A percentile compares a stretch with the other conserved stretches of the same genome.
phyloP scores from a whole-genome alignment of 2,888 invertebrate genomes.

The Agrotis clavis region DNA sequence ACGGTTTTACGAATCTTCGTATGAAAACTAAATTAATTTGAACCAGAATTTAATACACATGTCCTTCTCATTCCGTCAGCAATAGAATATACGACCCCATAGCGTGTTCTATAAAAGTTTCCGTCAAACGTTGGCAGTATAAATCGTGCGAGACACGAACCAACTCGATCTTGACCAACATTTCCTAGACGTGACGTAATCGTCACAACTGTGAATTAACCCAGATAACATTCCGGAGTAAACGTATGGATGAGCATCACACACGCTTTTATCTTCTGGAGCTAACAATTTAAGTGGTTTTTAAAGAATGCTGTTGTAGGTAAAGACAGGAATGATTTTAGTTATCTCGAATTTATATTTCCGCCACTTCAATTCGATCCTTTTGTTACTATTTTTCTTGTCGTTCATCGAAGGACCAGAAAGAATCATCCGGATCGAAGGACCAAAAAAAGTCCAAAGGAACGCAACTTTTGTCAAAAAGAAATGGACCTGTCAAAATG shows the following conservation, averaged over 20 bases:
- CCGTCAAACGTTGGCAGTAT: conserved; percentile 56
- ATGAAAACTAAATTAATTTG: conserved; percentile 38
- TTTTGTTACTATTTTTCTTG: background rate
- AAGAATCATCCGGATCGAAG: conserved; percentile 2
- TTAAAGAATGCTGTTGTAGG: conserved; percentile 5
- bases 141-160: conserved; percentile 66
- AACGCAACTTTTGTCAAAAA: background rate
- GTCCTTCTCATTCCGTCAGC: conserved; percentile 30
- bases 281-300: conserved; percentile 40
- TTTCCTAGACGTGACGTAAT: conserved; percentile 69
- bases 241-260: conserved; percentile 57
- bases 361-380: background rate
- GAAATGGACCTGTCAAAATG: background rate
- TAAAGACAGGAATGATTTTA: conserved; percentile 1
- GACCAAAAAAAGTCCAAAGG: conserved; percentile 2
- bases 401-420: conserved; percentile 6
- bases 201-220: conserved; percentile 69
- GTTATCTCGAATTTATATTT: background rate
- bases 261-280: conserved; percentile 50
- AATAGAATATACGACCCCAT: conserved; percentile 56
- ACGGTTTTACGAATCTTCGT: conserved; percentile 33
- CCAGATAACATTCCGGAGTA: conserved; percentile 68
- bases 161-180: conserved; percentile 70
- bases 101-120: conserved; percentile 66
- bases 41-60: conserved; percentile 30